Conservation (phyloP, 2,888 invertebrate genomes). For the Apamea sordens region DNA sequence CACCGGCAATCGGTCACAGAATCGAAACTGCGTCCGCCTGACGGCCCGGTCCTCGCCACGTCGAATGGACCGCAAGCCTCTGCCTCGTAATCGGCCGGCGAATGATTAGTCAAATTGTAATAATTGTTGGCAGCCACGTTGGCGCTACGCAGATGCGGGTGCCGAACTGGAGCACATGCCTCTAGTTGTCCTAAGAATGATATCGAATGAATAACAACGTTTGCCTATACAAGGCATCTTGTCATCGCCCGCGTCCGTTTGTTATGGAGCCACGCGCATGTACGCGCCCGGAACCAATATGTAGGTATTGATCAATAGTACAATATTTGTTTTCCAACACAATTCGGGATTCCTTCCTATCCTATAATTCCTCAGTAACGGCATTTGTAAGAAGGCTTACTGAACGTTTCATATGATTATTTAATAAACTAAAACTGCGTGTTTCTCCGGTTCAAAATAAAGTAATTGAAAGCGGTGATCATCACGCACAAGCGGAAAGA, state of each 20-base stretch:
- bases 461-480: conserved; percentile 87
- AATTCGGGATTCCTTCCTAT: conserved; percentile 29
- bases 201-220: conserved; percentile 79
- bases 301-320: conserved; percentile 9
- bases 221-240: conserved; percentile 57
- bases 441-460: conserved; percentile 68
- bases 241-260: conserved; percentile 68
- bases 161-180: conserved; percentile 87
- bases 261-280: conserved; percentile 77
- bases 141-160: conserved; percentile 87
- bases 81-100: conserved; percentile 85
- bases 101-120: conserved; percentile 90
- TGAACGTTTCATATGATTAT: conserved; percentile 32
- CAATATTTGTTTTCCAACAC: conserved; percentile 17
- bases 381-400: conserved; percentile 48
- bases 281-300: conserved; percentile 81
- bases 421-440: conserved; percentile 48
- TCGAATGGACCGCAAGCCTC: conserved; percentile 82
- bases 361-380: conserved; percentile 10
- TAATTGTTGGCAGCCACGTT: conserved; percentile 89
- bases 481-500: conserved; percentile 90
- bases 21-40: conserved; percentile 87
- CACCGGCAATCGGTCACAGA: conserved; percentile 87
- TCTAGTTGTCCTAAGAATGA: conserved; percentile 90
- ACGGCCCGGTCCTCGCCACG: conserved; percentile 77